These are phyloP conservation scores for Lates japonicus DNA, from an alignment of 2,797 vertebrate genomes.

Conservation along the genomic window DNA sequence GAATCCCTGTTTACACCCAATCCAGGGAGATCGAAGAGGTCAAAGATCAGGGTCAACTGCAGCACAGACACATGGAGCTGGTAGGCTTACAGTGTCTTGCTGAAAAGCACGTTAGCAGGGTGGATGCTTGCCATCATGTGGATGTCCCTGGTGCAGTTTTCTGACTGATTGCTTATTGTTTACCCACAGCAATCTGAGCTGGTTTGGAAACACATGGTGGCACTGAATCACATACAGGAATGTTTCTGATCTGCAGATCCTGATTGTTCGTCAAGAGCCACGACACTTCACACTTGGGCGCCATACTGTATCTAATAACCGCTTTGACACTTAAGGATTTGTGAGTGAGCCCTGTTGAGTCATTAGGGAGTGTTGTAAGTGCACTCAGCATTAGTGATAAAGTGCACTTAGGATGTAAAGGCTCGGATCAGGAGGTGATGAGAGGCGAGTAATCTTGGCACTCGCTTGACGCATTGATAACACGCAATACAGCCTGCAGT, in stretches of 20 bases:
- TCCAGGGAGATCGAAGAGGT: not conserved
- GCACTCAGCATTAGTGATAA: slow-evolving; percentile 69
- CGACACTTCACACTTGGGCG: slow-evolving; percentile 1
- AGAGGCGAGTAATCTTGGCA: slow-evolving; percentile 55
- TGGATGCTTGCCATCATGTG: not conserved
- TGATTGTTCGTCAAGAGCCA: slow-evolving; percentile 3
- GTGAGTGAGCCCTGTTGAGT: slow-evolving; percentile 33
- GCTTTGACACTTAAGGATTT: slow-evolving; percentile 50
- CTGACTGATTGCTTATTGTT: slow-evolving; percentile 2
- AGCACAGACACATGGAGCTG: not conserved
- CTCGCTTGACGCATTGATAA: slow-evolving; percentile 45
- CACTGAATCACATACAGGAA: slow-evolving; percentile 13
- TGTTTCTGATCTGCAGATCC: slow-evolving; percentile 16
- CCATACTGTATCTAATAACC: slow-evolving; percentile 32
- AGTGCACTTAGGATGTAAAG: slow-evolving; percentile 64
- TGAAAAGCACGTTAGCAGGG: not conserved
- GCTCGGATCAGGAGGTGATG: slow-evolving; percentile 54
- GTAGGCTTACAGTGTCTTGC: not conserved
- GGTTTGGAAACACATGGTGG: not conserved
- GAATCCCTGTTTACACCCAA: not conserved
- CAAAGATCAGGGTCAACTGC: not conserved
- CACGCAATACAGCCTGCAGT: slow-evolving; percentile 20
- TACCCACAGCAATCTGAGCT: not conserved
- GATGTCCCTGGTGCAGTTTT: not conserved
- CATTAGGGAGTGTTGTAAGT: slow-evolving; percentile 65